These are phyloP conservation scores for Otolemur garnettii DNA, from an alignment of 2,113 vertebrate genomes.

Conservation along the genomic window DNA sequence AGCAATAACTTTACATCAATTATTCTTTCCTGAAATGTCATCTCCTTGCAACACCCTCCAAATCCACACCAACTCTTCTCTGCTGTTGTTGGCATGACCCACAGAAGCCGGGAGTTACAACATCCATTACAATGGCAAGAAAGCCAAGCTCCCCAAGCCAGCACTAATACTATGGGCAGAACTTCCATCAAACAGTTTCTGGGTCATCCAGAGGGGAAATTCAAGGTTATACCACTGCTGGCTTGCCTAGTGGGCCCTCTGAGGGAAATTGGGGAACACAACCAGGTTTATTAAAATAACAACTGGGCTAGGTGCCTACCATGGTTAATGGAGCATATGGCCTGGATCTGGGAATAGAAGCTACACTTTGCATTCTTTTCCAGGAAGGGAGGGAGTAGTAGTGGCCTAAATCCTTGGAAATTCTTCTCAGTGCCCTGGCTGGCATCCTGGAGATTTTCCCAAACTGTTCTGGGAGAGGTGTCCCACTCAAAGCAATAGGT, in stretches of 20 bases:
- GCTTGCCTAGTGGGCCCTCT: conserved; percentile 50
- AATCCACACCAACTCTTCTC: conserved; percentile 68
- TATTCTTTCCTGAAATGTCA: conserved; percentile 71
- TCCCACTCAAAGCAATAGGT: conserved; percentile 74
- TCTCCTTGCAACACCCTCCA: conserved; percentile 62
- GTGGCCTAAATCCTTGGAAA: conserved; percentile 75
- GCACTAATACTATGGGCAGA: conserved; percentile 63
- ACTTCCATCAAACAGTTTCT: conserved; percentile 53
- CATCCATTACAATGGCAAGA: conserved; percentile 59
- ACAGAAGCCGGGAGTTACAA: conserved; percentile 62
- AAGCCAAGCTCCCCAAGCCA: conserved; percentile 69
- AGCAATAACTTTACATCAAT: conserved; percentile 63
- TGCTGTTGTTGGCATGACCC: conserved; percentile 73
- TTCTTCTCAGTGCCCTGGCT: conserved; percentile 70
- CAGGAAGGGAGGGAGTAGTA: conserved; percentile 69
- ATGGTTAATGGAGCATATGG: conserved; percentile 76
- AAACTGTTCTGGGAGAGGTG: conserved; percentile 73
- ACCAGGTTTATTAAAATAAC: conserved; percentile 71
- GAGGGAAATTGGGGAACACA: conserved; percentile 54
- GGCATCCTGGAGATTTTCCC: conserved; percentile 75
- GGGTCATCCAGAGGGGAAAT: conserved; percentile 71
- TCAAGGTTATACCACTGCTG: conserved; percentile 25
- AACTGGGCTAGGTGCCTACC: conserved; percentile 57
- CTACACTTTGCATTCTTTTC: conserved; percentile 71
- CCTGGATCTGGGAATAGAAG: conserved; percentile 69